Percentiles rank a stretch among this genome's conserved stretches.
These are phyloP conservation scores for Drosophila paulistorum DNA, from an alignment of 1,140 invertebrate genomes.

Conservation along the genomic window DNA sequence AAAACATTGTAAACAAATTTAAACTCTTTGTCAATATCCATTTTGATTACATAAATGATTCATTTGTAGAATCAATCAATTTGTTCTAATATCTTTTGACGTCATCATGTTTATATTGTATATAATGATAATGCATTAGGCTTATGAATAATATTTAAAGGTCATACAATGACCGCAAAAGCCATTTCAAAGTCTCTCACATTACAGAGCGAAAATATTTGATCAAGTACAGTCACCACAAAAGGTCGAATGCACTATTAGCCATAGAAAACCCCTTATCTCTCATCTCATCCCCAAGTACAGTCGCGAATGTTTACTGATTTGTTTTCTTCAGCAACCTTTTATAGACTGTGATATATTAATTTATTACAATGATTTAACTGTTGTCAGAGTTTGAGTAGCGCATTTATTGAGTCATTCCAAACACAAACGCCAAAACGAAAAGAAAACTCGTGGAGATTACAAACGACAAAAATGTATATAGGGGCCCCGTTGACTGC, in stretches of 20 bases:
- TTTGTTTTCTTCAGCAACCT: too few relatives aligned
- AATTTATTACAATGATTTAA: constrained; percentile 16
- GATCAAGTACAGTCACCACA: neutral
- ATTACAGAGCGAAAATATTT: neutral
- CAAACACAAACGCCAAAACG: neutral
- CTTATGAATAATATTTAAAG: neutral
- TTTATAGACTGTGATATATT: too few relatives aligned
- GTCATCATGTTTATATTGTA: neutral
- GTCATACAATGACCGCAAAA: neutral
- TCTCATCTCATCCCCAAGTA: constrained; percentile 1
- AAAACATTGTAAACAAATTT: neutral
- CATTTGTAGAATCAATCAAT: constrained; percentile 2
- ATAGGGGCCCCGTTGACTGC: too few relatives aligned
- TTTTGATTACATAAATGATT: neutral
- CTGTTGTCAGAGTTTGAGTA: constrained; percentile 10
- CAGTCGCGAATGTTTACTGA: too few relatives aligned
- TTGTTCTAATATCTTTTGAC: neutral
- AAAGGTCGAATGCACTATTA: neutral
- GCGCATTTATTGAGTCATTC: constrained; percentile 20
- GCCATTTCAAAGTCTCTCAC: neutral
- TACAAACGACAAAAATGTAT: constrained; percentile 18
- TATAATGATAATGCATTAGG: neutral
- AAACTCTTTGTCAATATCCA: neutral
- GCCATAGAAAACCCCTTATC: neutral
- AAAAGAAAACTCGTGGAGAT: constrained; percentile 21